Conservation (phyloP, 37 sponge, comb jelly and placozoan species). For the Bolinopsis microptera region DNA sequence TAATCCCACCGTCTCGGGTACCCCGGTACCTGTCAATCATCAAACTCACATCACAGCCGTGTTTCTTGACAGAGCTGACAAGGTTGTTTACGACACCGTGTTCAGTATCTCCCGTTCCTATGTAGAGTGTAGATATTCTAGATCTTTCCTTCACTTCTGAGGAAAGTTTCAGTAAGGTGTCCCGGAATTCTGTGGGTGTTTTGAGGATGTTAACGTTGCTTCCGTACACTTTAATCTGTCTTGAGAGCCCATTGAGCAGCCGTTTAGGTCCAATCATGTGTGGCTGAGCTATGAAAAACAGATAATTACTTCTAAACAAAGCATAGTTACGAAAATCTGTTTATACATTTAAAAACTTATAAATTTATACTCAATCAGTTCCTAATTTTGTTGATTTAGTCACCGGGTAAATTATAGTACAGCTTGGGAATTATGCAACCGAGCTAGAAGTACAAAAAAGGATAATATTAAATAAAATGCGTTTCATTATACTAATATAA, state of each 20-base stretch:
- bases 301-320: too few relatives aligned
- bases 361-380: too few relatives aligned
- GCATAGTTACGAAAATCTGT: too few relatives aligned
- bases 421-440: too few relatives aligned
- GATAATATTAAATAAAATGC: too few relatives aligned
- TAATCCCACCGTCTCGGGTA: not conserved
- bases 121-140: slow-evolving; percentile 27
- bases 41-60: slow-evolving; percentile 20
- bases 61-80: not conserved
- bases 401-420: too few relatives aligned
- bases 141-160: not conserved
- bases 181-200: slow-evolving; percentile 22
- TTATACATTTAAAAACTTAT: too few relatives aligned
- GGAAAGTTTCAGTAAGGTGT: not conserved
- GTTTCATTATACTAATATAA: too few relatives aligned
- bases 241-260: not conserved
- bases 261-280: not conserved
- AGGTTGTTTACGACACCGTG: not conserved
- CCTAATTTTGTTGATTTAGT: too few relatives aligned
- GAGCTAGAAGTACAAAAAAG: too few relatives aligned
- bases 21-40: slow-evolving; percentile 27
- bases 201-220: not conserved
- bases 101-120: not conserved
- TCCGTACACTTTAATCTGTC: slow-evolving; percentile 5
- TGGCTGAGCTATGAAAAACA: too few relatives aligned